These are phyloP conservation scores for Tinea semifulvella DNA, from an alignment of 2,888 invertebrate species.

Conservation along the genomic window DNA sequence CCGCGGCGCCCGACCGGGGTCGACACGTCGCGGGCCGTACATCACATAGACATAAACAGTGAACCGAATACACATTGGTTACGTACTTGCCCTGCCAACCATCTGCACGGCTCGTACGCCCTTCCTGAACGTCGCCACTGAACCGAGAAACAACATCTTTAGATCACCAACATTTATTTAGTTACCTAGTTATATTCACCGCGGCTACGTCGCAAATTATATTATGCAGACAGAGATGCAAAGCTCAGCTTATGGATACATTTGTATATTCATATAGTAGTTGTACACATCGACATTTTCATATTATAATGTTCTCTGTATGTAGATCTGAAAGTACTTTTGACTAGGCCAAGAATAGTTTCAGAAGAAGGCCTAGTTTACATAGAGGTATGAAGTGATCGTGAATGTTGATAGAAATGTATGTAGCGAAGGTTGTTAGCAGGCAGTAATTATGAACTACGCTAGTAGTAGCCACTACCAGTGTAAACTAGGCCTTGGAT, in stretches of 20 bases:
- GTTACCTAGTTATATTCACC: not conserved
- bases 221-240: constrained; percentile 49
- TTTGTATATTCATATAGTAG: not conserved
- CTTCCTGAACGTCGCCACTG: constrained; percentile 99
- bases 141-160: constrained; percentile 48
- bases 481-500: not conserved
- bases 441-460: no score
- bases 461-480: no score
- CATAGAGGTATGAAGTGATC: not conserved
- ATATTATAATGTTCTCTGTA: no score
- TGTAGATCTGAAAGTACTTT: no score
- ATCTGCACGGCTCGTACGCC: constrained; percentile 99
- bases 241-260: constrained; percentile 30
- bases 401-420: no score
- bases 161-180: not conserved
- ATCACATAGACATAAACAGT: constrained; percentile 60
- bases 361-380: not conserved
- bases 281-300: not conserved
- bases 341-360: no score
- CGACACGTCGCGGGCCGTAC: constrained; percentile 32
- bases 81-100: constrained; percentile 99
- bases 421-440: not conserved
- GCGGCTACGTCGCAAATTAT: not conserved
- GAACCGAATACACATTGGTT: constrained; percentile 56
- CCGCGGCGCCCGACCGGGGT: constrained; percentile 25